These are phyloP conservation scores for Ectemnius continuus DNA, from an alignment of 2,888 invertebrate genomes.

Conservation along the genomic window DNA sequence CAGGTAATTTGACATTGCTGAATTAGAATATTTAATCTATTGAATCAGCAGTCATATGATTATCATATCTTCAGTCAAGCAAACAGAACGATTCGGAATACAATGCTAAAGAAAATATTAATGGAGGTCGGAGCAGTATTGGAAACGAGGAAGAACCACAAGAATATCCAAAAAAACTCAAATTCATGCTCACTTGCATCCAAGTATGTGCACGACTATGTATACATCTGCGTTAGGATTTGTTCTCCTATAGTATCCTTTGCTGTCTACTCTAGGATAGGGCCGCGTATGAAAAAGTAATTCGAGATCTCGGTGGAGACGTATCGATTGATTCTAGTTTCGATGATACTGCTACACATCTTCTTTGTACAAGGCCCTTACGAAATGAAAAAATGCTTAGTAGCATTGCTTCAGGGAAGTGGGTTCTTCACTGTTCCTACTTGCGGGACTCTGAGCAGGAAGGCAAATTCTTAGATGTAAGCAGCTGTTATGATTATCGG, in stretches of 20 bases:
- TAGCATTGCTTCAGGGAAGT: conserved; percentile 92
- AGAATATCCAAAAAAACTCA: conserved; percentile 50
- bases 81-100: not conserved
- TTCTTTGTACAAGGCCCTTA: conserved; percentile 86
- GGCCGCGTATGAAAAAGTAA: conserved; percentile 80
- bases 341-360: conserved; percentile 85
- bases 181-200: conserved; percentile 74
- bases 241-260: conserved; percentile 4
- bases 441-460: conserved; percentile 83
- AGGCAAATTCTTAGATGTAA: conserved; percentile 83
- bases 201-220: conserved; percentile 54
- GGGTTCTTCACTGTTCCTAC: conserved; percentile 91
- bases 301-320: conserved; percentile 83
- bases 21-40: not conserved
- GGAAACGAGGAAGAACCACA: conserved; percentile 32
- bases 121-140: not conserved
- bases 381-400: conserved; percentile 94
- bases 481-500: conserved; percentile 47
- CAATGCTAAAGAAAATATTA: not conserved
- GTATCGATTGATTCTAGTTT: conserved; percentile 81
- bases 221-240: not conserved
- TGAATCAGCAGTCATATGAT: not conserved
- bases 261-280: conserved; percentile 76
- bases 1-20: conserved; percentile 34
- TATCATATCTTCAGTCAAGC: not conserved